Percentiles rank a stretch among this genome's conserved stretches.
phyloP scores from a whole-genome alignment of 1,140 invertebrate species.

The Potamilus streckersoni region DNA sequence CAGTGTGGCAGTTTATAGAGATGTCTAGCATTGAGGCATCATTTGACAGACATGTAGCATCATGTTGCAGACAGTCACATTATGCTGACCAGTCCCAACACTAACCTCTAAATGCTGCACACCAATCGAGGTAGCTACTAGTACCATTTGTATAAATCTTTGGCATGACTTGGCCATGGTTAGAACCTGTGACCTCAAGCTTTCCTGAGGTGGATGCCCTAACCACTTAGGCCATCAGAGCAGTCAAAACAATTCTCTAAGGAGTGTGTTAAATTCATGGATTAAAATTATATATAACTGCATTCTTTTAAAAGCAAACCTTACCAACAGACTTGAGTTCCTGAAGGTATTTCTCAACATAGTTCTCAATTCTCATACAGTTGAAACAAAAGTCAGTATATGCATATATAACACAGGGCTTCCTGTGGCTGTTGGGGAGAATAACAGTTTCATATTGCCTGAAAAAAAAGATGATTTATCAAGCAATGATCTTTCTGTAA shows the following conservation, averaged over 20 bases:
- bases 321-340: conserved; percentile 80
- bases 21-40: too few relatives aligned
- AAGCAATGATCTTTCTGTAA: not conserved
- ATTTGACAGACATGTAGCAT: too few relatives aligned
- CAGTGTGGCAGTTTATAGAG: too few relatives aligned
- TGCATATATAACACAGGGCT: conserved; percentile 86
- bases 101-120: too few relatives aligned
- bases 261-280: not conserved
- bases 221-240: not conserved
- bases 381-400: conserved; percentile 95
- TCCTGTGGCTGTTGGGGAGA: conserved; percentile 82
- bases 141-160: too few relatives aligned
- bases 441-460: conserved; percentile 83
- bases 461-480: conserved; percentile 20
- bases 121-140: too few relatives aligned
- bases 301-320: conserved; percentile 12
- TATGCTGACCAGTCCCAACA: too few relatives aligned
- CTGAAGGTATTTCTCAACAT: conserved; percentile 84
- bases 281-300: not conserved
- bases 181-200: too few relatives aligned
- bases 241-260: not conserved
- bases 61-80: too few relatives aligned
- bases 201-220: too few relatives aligned
- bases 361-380: conserved; percentile 85
- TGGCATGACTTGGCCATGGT: too few relatives aligned